Conservation (phyloP, 2,888 invertebrate species). For the Meghimatium bilineatum region DNA sequence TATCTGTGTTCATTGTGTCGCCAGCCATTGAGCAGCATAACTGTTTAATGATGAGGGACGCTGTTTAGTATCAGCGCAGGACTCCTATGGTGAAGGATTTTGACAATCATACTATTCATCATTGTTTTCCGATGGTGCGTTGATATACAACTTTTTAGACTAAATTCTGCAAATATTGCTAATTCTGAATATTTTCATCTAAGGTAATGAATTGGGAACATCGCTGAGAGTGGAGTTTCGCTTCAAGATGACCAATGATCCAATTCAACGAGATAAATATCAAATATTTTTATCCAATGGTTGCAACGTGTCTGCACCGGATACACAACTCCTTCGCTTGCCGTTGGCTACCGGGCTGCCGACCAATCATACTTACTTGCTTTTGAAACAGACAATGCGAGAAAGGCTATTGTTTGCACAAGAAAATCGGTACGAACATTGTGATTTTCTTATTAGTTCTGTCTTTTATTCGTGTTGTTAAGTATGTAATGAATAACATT, state of each 20-base stretch:
- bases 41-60: no score
- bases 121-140: no score
- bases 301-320: constrained; percentile 57
- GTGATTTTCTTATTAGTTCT: no score
- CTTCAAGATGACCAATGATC: constrained; percentile 55
- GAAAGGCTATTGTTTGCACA: constrained; percentile 57
- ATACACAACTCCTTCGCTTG: constrained; percentile 57
- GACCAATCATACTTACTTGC: constrained; percentile 57
- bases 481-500: no score
- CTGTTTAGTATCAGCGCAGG: no score
- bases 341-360: constrained; percentile 55
- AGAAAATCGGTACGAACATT: constrained; percentile 51
- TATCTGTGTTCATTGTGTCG: no score
- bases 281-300: constrained; percentile 60
- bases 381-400: constrained; percentile 54
- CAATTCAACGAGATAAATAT: constrained; percentile 51
- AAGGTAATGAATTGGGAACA: constrained; percentile 55
- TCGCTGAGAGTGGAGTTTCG: constrained; percentile 56
- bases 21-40: neutral
- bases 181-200: neutral
- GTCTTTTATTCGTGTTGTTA: no score
- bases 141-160: no score
- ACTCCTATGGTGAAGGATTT: no score
- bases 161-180: neutral
- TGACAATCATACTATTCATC: no score